These are phyloP conservation scores for Mactra quadrangularis DNA, from an alignment of 1,140 invertebrate genomes.

Conservation along the genomic window DNA sequence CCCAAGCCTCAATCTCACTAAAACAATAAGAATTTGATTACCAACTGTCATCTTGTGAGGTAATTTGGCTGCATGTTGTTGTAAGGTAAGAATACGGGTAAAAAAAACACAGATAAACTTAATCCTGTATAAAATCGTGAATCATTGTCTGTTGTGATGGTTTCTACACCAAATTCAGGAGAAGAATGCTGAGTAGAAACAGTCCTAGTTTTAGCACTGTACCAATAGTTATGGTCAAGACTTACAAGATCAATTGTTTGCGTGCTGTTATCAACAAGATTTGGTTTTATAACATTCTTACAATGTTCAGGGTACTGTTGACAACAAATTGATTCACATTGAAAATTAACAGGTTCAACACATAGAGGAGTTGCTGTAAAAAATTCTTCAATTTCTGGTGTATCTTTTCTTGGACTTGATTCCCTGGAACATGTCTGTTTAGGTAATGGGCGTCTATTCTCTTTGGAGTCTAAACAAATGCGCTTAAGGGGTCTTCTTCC, in stretches of 20 bases:
- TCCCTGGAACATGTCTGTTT: not conserved
- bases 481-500: not conserved
- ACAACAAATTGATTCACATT: constrained; percentile 16
- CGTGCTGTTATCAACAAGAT: not conserved
- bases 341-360: not conserved
- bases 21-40: constrained; percentile 8
- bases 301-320: constrained; percentile 11
- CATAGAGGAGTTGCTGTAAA: not conserved
- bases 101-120: not conserved
- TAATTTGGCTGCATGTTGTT: not conserved
- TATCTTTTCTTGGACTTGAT: not conserved
- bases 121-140: constrained; percentile 6
- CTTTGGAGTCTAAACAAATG: not conserved
- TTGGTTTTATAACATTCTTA: not conserved
- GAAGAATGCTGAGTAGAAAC: not conserved
- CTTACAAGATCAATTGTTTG: not conserved
- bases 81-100: no score
- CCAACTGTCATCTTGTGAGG: not conserved
- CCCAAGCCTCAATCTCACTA: not conserved
- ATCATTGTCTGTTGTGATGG: not conserved
- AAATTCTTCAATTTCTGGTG: not conserved
- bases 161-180: not conserved
- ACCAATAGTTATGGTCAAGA: constrained; percentile 11
- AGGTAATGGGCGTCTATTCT: not conserved
- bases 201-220: not conserved